Evolutionary conservation across 2,113 vertebrate genomes (phyloP), one percentile per base, ranked within the genome.

Genomic region (Nerophis ophidion): DNA sequence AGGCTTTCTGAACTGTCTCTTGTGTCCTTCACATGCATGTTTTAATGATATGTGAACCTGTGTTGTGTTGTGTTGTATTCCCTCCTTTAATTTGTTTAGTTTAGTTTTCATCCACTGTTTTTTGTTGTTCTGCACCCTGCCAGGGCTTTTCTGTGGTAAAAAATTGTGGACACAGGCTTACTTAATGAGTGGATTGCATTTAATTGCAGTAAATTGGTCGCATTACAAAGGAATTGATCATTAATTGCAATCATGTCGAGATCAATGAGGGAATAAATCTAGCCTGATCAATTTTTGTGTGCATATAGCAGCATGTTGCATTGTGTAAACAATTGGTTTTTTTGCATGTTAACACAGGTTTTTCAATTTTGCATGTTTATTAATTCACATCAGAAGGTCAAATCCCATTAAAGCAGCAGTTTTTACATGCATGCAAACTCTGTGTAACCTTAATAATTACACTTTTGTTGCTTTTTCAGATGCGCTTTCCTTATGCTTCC

Each of bases 1-100:
- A 81, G 86, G 85, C 77, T 67, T 63, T 74, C 77, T 75, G 63
- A 83, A 86, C 80, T 84, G 84, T 85, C 83, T 86, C 65, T 44
- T 71, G 71, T 75, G 81, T 81, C 73, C 70, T 87, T 75, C 72
- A 72, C 66, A 45, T 81, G 66, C 59, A 34, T 71, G 59, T 65
- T 48, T 19, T 3, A 26, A 26, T 47, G 5, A 1, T 34, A 34
- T 46, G 9, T 45, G 19, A 26, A 26, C 26, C 26, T 26, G 26
- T 4, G 4, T 26, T 40, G 12, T 4, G 4, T 26, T 40, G 12
- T 26, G 12, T 53, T 10, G 34, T 9, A 40, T 16, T 38, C 14
- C 16, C 2, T 10, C 16, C n/a, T 7, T 17, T 19, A 0, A 17
- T 6, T 10, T 40, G 13, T 42, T 7, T 26, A 26, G 26, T 26